Evolutionary conservation across 2,888 invertebrate genomes (phyloP).

Genomic region (Lymantria dispar): DNA sequence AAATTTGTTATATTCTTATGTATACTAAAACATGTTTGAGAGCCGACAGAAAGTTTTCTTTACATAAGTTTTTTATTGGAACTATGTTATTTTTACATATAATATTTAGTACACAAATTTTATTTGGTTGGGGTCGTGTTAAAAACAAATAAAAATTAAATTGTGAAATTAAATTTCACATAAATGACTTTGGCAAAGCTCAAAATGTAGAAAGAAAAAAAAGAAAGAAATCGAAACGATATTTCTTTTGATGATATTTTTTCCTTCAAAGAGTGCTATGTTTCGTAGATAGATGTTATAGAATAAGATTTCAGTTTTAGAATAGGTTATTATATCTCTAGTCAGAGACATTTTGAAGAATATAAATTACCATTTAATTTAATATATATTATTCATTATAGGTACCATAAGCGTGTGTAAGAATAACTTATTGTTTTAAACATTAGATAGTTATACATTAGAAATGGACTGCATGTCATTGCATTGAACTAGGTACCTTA

Average conservation of each 20-base stretch:
- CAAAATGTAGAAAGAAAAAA: slow-evolving; percentile 57
- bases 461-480: slow-evolving; percentile 62
- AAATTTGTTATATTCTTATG: not conserved
- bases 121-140: slow-evolving; percentile 8
- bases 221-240: slow-evolving; percentile 27
- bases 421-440: slow-evolving; percentile 71
- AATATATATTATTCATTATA: slow-evolving; percentile 62
- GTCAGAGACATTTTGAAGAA: slow-evolving; percentile 77
- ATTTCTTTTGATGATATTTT: slow-evolving; percentile 53
- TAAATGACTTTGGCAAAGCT: slow-evolving; percentile 73
- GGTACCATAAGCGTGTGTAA: slow-evolving; percentile 69
- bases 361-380: slow-evolving; percentile 75
- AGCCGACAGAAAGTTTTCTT: no score
- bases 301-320: slow-evolving; percentile 66
- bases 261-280: slow-evolving; percentile 74
- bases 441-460: slow-evolving; percentile 54
- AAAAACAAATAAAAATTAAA: slow-evolving; percentile 7
- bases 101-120: slow-evolving; percentile 13
- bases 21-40: not conserved
- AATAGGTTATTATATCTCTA: slow-evolving; percentile 74
- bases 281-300: slow-evolving; percentile 65
- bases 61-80: not conserved
- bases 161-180: slow-evolving; percentile 76
- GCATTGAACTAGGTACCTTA: slow-evolving; percentile 40
- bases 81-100: not conserved